A percentile compares a stretch with the other conserved stretches of the same genome.
These are phyloP conservation scores for Liolophura sinensis DNA, from an alignment of 1,140 invertebrate genomes.

Conservation along the genomic window DNA sequence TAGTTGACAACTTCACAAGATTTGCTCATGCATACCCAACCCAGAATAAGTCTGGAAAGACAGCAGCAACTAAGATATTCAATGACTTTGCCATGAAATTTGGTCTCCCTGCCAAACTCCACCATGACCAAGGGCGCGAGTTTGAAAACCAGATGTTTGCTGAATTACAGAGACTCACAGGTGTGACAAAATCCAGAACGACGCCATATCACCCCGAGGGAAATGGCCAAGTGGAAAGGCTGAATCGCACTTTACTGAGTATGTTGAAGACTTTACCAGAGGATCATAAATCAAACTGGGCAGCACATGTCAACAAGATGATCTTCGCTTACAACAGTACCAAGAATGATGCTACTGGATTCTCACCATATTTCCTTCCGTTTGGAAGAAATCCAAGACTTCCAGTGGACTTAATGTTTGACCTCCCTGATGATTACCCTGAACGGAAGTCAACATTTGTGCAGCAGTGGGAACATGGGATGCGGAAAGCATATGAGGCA, in stretches of 20 bases:
- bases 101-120: background rate
- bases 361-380: slow-evolving; percentile 18
- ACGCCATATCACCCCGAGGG: background rate
- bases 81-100: slow-evolving; percentile 11
- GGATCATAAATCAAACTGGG: slow-evolving; percentile 17
- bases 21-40: slow-evolving; percentile 26
- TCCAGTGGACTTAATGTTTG: slow-evolving; percentile 12
- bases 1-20: slow-evolving; percentile 29
- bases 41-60: background rate
- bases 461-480: slow-evolving; percentile 2
- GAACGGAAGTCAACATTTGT: no score
- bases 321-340: slow-evolving; percentile 19
- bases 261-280: slow-evolving; percentile 12
- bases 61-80: slow-evolving; percentile 4
- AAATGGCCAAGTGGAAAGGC: slow-evolving; percentile 1
- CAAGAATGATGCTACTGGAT: slow-evolving; percentile 10
- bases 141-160: slow-evolving; percentile 7
- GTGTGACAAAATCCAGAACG: background rate
- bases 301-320: background rate
- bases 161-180: background rate
- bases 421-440: no score
- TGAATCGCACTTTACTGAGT: slow-evolving; percentile 12
- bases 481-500: background rate
- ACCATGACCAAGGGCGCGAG: slow-evolving; percentile 14
- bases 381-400: slow-evolving; percentile 20